These are phyloP conservation scores for Lithophane leautieri DNA, from an alignment of 2,888 invertebrate species.

Conservation along the genomic window DNA sequence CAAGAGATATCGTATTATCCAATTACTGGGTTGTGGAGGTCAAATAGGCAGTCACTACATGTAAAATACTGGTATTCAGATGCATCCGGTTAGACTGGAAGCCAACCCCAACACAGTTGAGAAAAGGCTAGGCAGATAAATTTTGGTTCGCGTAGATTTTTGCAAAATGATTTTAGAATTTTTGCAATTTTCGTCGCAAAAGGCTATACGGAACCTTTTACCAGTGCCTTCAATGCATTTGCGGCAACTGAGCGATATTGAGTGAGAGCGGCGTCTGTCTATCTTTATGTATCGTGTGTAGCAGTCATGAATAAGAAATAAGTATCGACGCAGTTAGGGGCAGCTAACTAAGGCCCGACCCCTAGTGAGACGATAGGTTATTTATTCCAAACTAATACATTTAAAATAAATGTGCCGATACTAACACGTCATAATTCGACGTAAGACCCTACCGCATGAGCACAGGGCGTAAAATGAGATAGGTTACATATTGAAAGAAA, in stretches of 20 bases:
- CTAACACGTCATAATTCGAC: not conserved
- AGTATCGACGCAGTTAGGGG: no score
- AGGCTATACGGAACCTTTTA: slow-evolving; percentile 3
- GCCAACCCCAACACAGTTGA: not conserved
- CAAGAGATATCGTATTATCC: no score
- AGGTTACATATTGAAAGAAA: slow-evolving; percentile 2
- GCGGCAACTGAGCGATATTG: not conserved
- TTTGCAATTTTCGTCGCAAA: slow-evolving; percentile 4
- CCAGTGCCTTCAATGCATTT: not conserved
- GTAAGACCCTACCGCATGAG: not conserved
- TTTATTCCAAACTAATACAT: not conserved
- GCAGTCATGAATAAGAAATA: no score
- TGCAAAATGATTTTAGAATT: no score
- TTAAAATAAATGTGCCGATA: not conserved
- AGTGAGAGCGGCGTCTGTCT: not conserved
- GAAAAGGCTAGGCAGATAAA: not conserved
- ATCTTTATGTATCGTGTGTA: not conserved
- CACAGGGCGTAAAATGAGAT: slow-evolving; percentile 3
- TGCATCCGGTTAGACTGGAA: not conserved
- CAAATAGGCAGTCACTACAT: not conserved
- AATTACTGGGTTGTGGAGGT: not conserved
- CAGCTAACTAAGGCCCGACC: no score
- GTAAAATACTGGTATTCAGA: not conserved
- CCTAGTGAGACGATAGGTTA: no score
- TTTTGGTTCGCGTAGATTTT: not conserved